Base-by-base conservation (phyloP, 2,888 invertebrate species). In the Oxycera nigricornis region DNA sequence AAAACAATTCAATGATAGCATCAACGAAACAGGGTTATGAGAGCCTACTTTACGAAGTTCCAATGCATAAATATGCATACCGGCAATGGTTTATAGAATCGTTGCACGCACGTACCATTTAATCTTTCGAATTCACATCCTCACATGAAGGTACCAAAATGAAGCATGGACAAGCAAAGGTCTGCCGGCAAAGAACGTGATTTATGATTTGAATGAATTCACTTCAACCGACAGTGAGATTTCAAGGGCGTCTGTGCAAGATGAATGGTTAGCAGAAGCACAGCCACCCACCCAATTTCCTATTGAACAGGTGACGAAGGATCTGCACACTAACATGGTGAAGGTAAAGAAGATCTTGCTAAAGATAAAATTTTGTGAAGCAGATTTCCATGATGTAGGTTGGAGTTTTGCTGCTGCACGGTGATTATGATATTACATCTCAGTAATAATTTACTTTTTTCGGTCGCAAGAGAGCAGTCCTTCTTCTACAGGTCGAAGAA, bases 181-280 rank as follows among this genome's bases (percentile, higher is more conserved):
- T 24, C 20, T 20, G 9, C 52, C 7, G 24, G 2, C 24, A 24
- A 55, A 55, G 52, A 55, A 55, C 17, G 52, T 55, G 52, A 55
- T 55, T 55, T 55, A 55, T 55, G 22, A 55, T 55, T 55, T 55
- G 52, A 20, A 55, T 3, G 11, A 55, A n/a, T 55, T 9, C 52
- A 17, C 52, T 55, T 20, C 3, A 55, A 55, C 24, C 52, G 24
- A 3, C 52, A 24, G 22, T 24, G 24, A 55, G 24, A 22, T 24
- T 3, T 3, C 52, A 55, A 55, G 52, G 52, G 52, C 52, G 24
- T 55, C 52, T 20, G 52, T 7, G 4, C 22, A 22, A 55, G 52
- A 55, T 55, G 11, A 20, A 55, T 55, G 52, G 2, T 17, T 50
- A n/a, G 35, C 35, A 7, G 46, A 46, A 3, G 6, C 46, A 2